Base-by-base conservation (phyloP, 1,140 invertebrate species). In the Lepidotrigona ventralis region DNA sequence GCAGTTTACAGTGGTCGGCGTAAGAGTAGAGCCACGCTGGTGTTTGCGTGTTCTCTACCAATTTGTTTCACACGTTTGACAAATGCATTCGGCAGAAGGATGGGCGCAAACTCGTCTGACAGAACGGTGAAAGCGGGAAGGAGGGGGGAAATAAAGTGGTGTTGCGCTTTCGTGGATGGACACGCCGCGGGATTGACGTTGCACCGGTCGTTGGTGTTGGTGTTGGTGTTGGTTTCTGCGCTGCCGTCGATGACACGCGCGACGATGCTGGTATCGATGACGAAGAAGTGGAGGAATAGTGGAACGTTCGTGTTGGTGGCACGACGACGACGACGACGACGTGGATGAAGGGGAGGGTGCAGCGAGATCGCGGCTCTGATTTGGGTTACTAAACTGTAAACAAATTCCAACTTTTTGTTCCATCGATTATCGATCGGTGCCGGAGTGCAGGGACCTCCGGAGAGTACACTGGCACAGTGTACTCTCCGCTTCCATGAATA, bases 361-460 rank as follows among this genome's bases (percentile, higher is more conserved):
- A 53, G 68, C n/a, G 15, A 56, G 66, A 84, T 86, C 85, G 81
- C 84, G 79, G 84, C 87, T 83, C 86, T 90, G 91, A 93, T 93
- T 93, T 93, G 92, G 92, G 92, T 93, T 93, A 93, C 92, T 92
- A 93, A 93, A 92, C 92, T 92, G 92, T 93, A 93, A 93, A 93
- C 92, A 93, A 93, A 93, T 93, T 92, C 90, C 69, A 87, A 90
- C 90, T 92, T 92, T 92, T 92, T 91, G 89, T 90, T 88, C 86
- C 77, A 92, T 93, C 91, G 92, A 93, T 93, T 91, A 93, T 93
- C 91, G 92, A 93, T 93, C 88, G 87, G 88, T 69, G 72, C 72
- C 60, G 90, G 39, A 85, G 91, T 88, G 90, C 92, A 92, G 85
- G 63, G 90, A 92, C 91, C 92, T 89, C 87, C 63, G 81, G 8